Conservation (phyloP, 2,113 vertebrate genomes). For the Burhinus bistriatus region DNA sequence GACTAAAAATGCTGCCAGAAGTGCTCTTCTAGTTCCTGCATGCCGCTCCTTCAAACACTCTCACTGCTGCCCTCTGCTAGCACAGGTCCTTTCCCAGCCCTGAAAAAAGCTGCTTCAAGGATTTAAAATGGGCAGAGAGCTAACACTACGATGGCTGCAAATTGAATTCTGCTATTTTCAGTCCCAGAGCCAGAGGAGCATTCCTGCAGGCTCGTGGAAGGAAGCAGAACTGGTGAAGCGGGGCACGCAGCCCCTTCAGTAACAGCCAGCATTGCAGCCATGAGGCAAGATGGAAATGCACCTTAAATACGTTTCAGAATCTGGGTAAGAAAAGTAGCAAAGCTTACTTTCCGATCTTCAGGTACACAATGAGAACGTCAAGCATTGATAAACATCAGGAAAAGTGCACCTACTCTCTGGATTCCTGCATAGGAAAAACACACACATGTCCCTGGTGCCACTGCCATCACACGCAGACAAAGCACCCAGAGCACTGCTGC, state of each 20-base stretch:
- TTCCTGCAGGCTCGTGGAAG: background rate
- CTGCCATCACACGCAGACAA: background rate
- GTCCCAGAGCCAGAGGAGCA: background rate
- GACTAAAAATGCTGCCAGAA: background rate
- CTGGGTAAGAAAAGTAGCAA: background rate
- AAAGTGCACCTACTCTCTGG: background rate
- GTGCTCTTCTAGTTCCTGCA: background rate
- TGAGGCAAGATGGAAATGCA: background rate
- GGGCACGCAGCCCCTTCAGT: background rate
- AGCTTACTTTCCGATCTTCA: background rate
- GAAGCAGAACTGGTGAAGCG: background rate
- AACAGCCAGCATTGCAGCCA: background rate
- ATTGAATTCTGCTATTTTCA: background rate
- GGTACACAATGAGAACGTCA: background rate
- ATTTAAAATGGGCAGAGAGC: background rate
- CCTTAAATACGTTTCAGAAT: background rate
- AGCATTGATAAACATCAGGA: background rate
- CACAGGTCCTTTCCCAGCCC: background rate
- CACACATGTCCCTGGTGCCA: no score
- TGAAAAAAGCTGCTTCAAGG: background rate
- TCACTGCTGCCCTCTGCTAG: background rate
- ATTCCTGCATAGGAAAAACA: background rate
- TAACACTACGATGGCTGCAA: background rate
- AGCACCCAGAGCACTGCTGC: rapidly evolving
- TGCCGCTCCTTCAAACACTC: rapidly evolving